Percentiles rank a stretch among this genome's conserved stretches.
Conservation (phyloP, 2,888 invertebrate species). For the Spicauda simplicius region DNA sequence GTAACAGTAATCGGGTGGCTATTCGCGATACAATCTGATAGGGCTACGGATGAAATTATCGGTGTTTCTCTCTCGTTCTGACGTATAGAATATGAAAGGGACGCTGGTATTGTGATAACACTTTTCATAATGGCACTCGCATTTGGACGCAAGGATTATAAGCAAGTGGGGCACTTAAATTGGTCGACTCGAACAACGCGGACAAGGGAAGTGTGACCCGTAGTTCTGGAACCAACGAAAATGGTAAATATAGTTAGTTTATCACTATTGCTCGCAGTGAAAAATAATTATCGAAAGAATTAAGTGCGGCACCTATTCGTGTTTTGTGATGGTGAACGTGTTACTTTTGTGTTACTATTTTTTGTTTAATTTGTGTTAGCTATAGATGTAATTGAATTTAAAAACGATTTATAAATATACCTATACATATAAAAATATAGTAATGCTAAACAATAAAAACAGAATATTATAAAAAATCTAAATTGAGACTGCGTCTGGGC, state of each 20-base stretch:
- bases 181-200: constrained; percentile 44
- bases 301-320: too few relatives aligned
- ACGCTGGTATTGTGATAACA: constrained; percentile 49
- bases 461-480: too few relatives aligned
- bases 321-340: too few relatives aligned
- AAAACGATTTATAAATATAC: too few relatives aligned
- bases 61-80: constrained; percentile 45
- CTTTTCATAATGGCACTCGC: constrained; percentile 53
- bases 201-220: constrained; percentile 50
- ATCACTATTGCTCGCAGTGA: too few relatives aligned
- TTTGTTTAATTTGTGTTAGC: too few relatives aligned
- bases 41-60: constrained; percentile 39
- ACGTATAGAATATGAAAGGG: constrained; percentile 43
- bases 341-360: too few relatives aligned
- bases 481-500: too few relatives aligned
- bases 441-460: too few relatives aligned
- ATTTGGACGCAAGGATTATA: constrained; percentile 61
- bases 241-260: constrained; percentile 61
- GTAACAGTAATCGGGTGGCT: constrained; percentile 22
- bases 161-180: constrained; percentile 61
- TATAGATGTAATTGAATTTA: too few relatives aligned
- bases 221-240: constrained; percentile 10
- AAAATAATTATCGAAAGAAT: too few relatives aligned
- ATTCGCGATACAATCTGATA: constrained; percentile 39
- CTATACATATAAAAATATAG: too few relatives aligned